A percentile compares a stretch with the other conserved stretches of the same genome.
Conservation (phyloP, 2,113 vertebrate species). For the Xenopus borealis region DNA sequence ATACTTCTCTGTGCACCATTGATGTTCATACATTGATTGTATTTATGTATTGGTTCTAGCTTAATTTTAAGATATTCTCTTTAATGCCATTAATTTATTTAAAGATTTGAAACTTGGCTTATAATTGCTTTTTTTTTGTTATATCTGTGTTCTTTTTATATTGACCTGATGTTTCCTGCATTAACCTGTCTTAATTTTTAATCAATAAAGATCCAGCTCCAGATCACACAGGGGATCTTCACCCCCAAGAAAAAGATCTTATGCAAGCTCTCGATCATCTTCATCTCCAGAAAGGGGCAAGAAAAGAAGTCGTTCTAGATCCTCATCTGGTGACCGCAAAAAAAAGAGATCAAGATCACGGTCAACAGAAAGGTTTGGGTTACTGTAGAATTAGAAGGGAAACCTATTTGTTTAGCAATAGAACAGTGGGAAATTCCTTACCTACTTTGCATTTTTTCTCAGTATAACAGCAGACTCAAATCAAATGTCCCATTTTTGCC, state of each 20-base stretch:
- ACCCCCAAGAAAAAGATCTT: constrained; percentile 87
- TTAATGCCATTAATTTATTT: no score
- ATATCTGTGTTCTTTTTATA: background rate
- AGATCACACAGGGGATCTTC: constrained; percentile 94
- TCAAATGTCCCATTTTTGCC: no score
- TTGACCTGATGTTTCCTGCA: constrained; percentile 49
- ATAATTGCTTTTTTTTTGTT: background rate
- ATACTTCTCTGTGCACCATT: no score
- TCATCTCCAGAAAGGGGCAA: constrained; percentile 89
- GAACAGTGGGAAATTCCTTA: no score
- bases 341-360: constrained; percentile 95
- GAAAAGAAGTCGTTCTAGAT: constrained; percentile 96
- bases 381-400: constrained; percentile 90
- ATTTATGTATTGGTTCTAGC: no score
- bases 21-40: no score
- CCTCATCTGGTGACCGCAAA: constrained; percentile 91
- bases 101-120: background rate
- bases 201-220: constrained; percentile 98
- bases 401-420: background rate
- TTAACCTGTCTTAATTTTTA: constrained; percentile 85
- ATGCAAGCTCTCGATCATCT: constrained; percentile 81
- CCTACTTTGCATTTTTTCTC: no score
- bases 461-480: no score
- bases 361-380: constrained; percentile 99
- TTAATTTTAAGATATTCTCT: no score